A percentile compares a stretch with the other conserved stretches of the same genome.
Evolutionary conservation across 2,888 invertebrate species (phyloP).

Genomic region (Nomada flava): DNA sequence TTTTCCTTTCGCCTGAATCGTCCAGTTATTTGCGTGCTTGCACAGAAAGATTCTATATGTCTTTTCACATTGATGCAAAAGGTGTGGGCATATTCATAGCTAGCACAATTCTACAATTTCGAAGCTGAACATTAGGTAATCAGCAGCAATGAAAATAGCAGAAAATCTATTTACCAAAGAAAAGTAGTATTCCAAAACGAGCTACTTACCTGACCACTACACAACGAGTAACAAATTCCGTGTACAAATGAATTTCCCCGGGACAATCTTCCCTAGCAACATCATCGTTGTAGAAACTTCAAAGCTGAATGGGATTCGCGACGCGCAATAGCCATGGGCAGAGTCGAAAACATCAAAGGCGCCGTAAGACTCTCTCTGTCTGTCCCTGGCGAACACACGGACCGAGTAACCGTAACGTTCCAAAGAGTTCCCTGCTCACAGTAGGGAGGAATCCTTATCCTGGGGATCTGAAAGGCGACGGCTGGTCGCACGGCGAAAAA

Average conservation of each 20-base stretch:
- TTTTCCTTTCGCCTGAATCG: conserved; percentile 13
- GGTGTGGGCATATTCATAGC: no score
- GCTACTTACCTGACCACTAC: no score
- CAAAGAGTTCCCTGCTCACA: conserved; percentile 27
- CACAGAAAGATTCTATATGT: background rate
- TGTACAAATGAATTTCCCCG: no score
- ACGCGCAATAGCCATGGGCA: conserved; percentile 10
- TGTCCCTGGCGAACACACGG: background rate
- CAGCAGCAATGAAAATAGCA: no score
- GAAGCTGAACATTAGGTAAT: no score
- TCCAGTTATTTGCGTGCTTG: conserved; percentile 2
- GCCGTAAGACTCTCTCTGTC: conserved; percentile 17
- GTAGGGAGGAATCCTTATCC: conserved; percentile 57
- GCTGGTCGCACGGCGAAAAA: conserved; percentile 34
- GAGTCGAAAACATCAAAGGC: conserved; percentile 44
- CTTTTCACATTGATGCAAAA: background rate
- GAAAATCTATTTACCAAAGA: no score
- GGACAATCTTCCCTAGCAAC: conserved; percentile 1
- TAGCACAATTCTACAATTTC: no score
- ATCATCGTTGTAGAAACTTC: background rate
- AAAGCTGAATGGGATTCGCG: conserved; percentile 20
- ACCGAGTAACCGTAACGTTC: conserved; percentile 37
- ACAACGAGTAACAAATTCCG: no score
- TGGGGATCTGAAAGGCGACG: conserved; percentile 57
- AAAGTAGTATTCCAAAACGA: no score